Base-by-base conservation (phyloP, 2,797 vertebrate genomes). In the Strix occidentalis region DNA sequence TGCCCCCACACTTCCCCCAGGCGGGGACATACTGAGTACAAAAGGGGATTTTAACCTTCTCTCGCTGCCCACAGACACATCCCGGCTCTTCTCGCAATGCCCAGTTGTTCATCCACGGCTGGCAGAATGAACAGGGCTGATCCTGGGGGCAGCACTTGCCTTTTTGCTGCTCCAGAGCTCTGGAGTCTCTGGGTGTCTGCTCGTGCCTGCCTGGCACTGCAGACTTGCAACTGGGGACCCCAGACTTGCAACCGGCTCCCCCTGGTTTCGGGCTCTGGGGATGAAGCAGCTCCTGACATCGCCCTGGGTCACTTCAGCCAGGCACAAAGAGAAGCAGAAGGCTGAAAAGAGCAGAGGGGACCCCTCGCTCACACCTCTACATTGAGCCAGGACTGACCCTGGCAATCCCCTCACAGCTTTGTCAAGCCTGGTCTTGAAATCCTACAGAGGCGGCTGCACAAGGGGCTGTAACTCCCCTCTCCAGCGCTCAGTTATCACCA, bases 1-100 rank as follows among this genome's bases (percentile, higher is more conserved):
- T 33, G 19, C 10, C 61, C 69, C 45, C 0, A 0, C 18, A 2
- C 35, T 61, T 70, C 45, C 41, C 25, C 11, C 0, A 0, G 1
- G 10, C 5, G 9, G 6, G 45, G 43, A 57, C 35, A 8, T 8
- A 37, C 43, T 1, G 0, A 5, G n/a, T 1, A 14, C 11, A 11
- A 19, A 23, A 50, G 39, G 56, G 56, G 63, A n/a, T 48, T 89
- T 82, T 61, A 20, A 8, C 39, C 56, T 83, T 28, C 43, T 18
- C 37, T 53, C 2, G 1, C 84, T 84, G 71, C 72, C 79, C 68
- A 8, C 74, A 23, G 72, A 28, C 37, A 5, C 3, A 1, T 7
- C 16, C 39, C 0, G 0, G 54, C 51, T 70, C 37, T 35, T 16
- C 20, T 58, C 50, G 70, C 74, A 6, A 1, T 4, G 29, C 18